Evolutionary conservation across 2,113 vertebrate genomes (phyloP).

Genomic region (Phalacrocorax pelagicus): DNA sequence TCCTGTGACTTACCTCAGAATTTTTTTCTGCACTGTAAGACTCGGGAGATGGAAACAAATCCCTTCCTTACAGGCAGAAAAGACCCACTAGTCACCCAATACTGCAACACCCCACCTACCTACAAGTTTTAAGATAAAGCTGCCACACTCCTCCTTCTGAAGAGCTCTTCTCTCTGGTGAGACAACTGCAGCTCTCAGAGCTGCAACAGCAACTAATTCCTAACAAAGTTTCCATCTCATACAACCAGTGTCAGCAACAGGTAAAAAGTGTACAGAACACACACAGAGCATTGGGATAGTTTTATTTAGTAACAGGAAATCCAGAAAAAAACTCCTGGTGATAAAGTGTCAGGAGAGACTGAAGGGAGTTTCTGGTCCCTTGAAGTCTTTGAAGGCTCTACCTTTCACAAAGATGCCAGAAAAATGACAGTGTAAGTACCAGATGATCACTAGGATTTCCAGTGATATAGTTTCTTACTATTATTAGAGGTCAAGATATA

Average conservation of each 20-base stretch:
- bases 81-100: not conserved
- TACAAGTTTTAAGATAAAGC: not conserved
- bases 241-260: not conserved
- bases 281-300: accelerated
- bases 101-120: not conserved
- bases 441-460: not conserved
- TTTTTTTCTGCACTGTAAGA: not conserved
- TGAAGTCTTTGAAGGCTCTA: not conserved
- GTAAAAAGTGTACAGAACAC: accelerated
- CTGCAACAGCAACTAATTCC: not conserved
- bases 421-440: not conserved
- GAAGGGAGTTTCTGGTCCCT: not conserved
- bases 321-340: not conserved
- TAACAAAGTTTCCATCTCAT: not conserved
- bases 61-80: not conserved
- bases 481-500: not conserved
- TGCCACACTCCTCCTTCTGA: not conserved
- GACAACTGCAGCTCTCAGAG: not conserved
- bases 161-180: not conserved
- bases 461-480: not conserved
- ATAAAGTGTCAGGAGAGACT: not conserved
- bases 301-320: not conserved
- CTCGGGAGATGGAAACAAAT: not conserved
- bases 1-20: not conserved
- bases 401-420: not conserved